A percentile compares a stretch with the other conserved stretches of the same genome.
These are phyloP conservation scores for Solenodon paradoxus DNA, from an alignment of 2,113 vertebrate genomes.

Conservation along the genomic window DNA sequence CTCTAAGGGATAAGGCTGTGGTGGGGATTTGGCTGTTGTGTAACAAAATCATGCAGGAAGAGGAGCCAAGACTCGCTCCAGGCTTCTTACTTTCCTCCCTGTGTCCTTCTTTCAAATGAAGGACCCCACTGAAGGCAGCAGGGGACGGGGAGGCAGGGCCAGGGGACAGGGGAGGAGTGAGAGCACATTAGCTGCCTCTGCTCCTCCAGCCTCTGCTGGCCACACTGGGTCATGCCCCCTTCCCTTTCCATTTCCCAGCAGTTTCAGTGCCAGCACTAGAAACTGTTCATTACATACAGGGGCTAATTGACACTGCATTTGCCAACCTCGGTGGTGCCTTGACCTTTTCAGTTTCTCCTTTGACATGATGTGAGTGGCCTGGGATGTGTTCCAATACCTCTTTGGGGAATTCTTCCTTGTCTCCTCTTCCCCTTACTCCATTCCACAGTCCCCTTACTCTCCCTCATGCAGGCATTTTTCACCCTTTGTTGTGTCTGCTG, in stretches of 20 bases:
- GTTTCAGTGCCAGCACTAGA: background rate
- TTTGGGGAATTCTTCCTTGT: background rate
- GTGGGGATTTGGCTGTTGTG: accelerated
- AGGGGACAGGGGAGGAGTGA: background rate
- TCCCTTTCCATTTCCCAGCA: background rate
- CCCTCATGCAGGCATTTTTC: background rate
- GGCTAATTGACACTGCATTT: background rate
- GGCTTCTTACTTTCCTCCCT: background rate
- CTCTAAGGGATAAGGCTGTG: background rate
- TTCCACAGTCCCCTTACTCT: background rate
- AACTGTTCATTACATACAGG: background rate
- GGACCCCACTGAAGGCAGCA: background rate
- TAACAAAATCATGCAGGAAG: background rate
- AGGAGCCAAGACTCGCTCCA: background rate
- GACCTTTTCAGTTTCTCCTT: background rate
- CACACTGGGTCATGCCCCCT: background rate
- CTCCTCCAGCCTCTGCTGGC: background rate
- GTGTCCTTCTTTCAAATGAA: background rate
- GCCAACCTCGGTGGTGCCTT: background rate
- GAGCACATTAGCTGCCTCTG: background rate
- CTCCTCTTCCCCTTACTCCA: too few species aligned
- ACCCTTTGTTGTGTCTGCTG: background rate
- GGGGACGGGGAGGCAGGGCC: background rate
- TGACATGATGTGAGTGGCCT: background rate
- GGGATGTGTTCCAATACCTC: background rate